A percentile compares a stretch with the other conserved stretches of the same genome.
These are phyloP conservation scores for Sylvia borin DNA, from an alignment of 2,797 vertebrate genomes.

Conservation along the genomic window DNA sequence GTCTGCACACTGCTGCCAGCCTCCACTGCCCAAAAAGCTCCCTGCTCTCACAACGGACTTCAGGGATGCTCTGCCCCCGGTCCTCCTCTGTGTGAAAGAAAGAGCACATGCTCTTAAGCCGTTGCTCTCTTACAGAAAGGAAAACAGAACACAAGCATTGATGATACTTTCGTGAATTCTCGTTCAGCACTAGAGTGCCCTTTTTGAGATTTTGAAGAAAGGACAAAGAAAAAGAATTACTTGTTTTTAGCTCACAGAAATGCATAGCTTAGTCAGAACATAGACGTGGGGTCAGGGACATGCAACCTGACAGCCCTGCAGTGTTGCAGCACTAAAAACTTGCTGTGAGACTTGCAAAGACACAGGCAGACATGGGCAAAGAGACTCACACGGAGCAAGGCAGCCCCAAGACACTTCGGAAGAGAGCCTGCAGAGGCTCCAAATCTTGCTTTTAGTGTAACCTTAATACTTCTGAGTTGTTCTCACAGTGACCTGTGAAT, in stretches of 20 bases:
- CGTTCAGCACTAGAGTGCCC: neutral
- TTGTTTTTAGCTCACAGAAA: neutral
- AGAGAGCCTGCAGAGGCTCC: neutral
- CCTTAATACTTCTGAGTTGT: neutral
- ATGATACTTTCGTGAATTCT: neutral
- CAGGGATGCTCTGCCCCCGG: neutral
- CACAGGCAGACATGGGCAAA: neutral
- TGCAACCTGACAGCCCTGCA: neutral
- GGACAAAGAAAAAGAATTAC: neutral
- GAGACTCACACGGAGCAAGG: neutral
- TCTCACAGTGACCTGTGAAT: neutral
- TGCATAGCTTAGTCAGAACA: neutral
- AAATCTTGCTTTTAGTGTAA: neutral
- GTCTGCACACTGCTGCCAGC: neutral
- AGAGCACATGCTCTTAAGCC: neutral
- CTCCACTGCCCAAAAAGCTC: neutral
- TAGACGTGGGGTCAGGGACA: fast-evolving
- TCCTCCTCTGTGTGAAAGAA: fast-evolving
- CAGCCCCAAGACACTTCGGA: neutral
- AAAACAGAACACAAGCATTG: neutral
- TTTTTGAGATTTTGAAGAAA: neutral
- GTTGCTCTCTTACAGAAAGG: neutral
- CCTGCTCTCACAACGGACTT: neutral
- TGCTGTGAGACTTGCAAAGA: neutral
- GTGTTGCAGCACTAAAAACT: neutral